phyloP scores from a whole-genome alignment of 2,113 vertebrate genomes.

The Triplophysa dalaica region DNA sequence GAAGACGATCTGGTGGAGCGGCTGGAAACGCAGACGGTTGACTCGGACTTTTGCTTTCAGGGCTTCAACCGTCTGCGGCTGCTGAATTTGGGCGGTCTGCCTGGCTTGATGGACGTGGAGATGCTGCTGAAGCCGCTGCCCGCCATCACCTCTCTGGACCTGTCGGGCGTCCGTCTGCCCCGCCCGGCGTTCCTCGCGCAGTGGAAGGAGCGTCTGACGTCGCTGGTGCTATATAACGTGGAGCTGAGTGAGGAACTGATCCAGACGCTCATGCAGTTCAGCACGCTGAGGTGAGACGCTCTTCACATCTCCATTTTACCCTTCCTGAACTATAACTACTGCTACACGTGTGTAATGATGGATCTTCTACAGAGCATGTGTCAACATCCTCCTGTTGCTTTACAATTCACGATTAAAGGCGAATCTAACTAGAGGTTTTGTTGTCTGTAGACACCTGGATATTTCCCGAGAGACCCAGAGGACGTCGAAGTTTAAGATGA shows the following conservation, averaged over 20 bases:
- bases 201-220: conserved; percentile 91
- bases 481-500: conserved; percentile 91
- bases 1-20: conserved; percentile 87
- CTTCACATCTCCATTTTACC: background rate
- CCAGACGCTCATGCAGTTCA: conserved; percentile 83
- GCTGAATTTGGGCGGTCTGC: conserved; percentile 89
- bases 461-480: conserved; percentile 89
- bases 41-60: conserved; percentile 91
- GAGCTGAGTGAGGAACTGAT: conserved; percentile 93
- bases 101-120: conserved; percentile 84
- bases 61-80: conserved; percentile 89
- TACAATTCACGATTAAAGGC: too few relatives aligned
- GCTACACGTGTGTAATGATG: too few relatives aligned
- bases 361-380: too few relatives aligned
- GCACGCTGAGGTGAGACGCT: conserved; percentile 81
- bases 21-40: conserved; percentile 80
- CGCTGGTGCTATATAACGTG: conserved; percentile 95
- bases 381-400: too few relatives aligned
- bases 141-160: conserved; percentile 85
- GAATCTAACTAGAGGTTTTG: background rate
- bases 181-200: conserved; percentile 86
- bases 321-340: too few relatives aligned
- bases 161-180: conserved; percentile 85
- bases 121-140: conserved; percentile 81
- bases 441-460: conserved; percentile 84